Conservation (phyloP, 1,140 invertebrate genomes). For the Zaprionus gabonicus region DNA sequence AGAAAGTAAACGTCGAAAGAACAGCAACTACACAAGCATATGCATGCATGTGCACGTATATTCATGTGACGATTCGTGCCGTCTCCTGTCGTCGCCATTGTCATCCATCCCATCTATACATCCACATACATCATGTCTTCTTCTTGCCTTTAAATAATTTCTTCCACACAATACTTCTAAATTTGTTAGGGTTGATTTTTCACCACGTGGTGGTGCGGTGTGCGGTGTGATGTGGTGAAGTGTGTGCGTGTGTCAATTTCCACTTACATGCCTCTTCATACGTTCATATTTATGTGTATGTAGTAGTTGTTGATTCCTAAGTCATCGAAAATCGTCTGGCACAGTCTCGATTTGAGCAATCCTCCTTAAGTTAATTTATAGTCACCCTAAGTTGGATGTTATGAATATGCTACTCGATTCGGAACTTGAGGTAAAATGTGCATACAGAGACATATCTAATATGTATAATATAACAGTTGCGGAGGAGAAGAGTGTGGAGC, state of each 20-base stretch:
- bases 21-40: neutral
- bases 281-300: too few species aligned
- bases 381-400: neutral
- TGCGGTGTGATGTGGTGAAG: neutral
- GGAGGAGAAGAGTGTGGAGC: neutral
- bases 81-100: constrained; percentile 4
- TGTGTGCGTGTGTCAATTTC: constrained; percentile 14
- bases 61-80: neutral
- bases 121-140: constrained; percentile 9
- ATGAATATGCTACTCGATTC: neutral
- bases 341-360: constrained; percentile 33
- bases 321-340: constrained; percentile 36
- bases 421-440: neutral
- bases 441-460: neutral
- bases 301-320: constrained; percentile 26
- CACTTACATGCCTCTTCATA: constrained; percentile 2
- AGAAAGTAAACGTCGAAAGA: constrained; percentile 35
- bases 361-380: constrained; percentile 3
- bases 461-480: neutral
- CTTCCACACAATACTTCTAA: constrained; percentile 36
- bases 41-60: constrained; percentile 6
- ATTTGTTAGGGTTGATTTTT: constrained; percentile 80
- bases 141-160: constrained; percentile 47
- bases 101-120: constrained; percentile 1
- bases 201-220: constrained; percentile 68